Conservation (phyloP, 2,888 invertebrate genomes). For the Pyrrhia umbra region DNA sequence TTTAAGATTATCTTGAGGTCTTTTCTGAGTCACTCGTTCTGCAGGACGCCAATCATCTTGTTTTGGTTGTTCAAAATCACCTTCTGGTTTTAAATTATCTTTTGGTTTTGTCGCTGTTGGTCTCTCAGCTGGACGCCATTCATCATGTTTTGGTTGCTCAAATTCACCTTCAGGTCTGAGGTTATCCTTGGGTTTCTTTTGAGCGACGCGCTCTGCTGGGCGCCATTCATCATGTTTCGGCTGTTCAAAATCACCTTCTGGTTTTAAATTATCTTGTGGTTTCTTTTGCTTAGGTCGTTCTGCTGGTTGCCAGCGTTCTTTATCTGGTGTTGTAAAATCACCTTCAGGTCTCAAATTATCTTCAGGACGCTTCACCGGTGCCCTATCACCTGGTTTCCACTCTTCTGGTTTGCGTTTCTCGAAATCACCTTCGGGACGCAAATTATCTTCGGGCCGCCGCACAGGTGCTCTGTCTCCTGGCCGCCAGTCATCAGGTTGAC, state of each 20-base stretch:
- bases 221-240: conserved; percentile 79
- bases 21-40: conserved; percentile 77
- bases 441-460: conserved; percentile 34
- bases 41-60: conserved; percentile 81
- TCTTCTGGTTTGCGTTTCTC: conserved; percentile 74
- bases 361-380: conserved; percentile 82
- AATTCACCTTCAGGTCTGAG: conserved; percentile 77
- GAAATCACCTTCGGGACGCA: conserved; percentile 47
- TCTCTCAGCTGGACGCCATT: conserved; percentile 82
- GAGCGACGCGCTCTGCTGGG: conserved; percentile 85
- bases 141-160: conserved; percentile 71
- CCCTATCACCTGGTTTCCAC: conserved; percentile 30
- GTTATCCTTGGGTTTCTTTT: conserved; percentile 83
- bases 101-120: conserved; percentile 78
- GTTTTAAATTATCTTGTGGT: conserved; percentile 86
- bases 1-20: conserved; percentile 87
- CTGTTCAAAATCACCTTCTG: conserved; percentile 89
- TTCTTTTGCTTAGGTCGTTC: conserved; percentile 79
- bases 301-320: conserved; percentile 81
- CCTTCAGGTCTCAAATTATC: conserved; percentile 82
- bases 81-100: conserved; percentile 89
- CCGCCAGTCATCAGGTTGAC: conserved; percentile 76
- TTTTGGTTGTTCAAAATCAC: conserved; percentile 86
- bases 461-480: conserved; percentile 73
- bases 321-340: conserved; percentile 70